Evolutionary conservation across 1,140 invertebrate genomes (phyloP).

Genomic region (Conus ventricosus): DNA sequence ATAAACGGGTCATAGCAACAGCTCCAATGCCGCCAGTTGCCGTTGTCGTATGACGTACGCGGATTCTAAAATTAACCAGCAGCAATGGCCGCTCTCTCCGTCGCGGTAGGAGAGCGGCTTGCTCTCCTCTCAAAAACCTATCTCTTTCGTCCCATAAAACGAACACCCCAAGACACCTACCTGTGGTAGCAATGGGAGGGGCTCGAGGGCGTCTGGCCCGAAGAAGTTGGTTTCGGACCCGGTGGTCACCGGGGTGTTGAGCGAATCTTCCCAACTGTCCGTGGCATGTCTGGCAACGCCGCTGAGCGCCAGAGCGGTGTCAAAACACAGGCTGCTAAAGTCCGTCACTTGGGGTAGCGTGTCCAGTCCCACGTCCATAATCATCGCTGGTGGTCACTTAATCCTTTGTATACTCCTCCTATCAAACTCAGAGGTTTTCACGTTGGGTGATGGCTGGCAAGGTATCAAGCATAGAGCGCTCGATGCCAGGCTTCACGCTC

Average conservation of each 20-base stretch:
- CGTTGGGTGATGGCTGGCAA: constrained; percentile 24
- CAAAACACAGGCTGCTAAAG: constrained; percentile 78
- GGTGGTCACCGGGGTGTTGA: constrained; percentile 74
- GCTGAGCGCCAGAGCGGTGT: constrained; percentile 52
- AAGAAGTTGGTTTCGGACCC: constrained; percentile 72
- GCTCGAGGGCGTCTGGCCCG: constrained; percentile 66
- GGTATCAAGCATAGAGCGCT: not conserved
- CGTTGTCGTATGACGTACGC: not conserved
- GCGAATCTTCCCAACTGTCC: constrained; percentile 68
- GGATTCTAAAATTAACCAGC: not conserved
- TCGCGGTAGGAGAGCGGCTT: not conserved
- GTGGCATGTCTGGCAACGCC: constrained; percentile 57
- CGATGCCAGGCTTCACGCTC: constrained; percentile 30
- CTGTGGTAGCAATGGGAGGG: constrained; percentile 70
- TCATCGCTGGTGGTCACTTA: constrained; percentile 80
- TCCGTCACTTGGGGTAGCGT: constrained; percentile 83
- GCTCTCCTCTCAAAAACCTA: not conserved
- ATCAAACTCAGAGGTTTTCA: constrained; percentile 43
- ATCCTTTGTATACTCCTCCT: constrained; percentile 31
- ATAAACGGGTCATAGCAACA: too few relatives aligned
- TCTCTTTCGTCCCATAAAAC: not conserved
- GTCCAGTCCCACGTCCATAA: constrained; percentile 89
- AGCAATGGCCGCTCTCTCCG: not conserved
- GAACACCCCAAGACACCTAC: constrained; percentile 75
- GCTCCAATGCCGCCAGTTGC: too few relatives aligned